Conservation (phyloP, 2,797 vertebrate species). For the Taeniopygia guttata region DNA sequence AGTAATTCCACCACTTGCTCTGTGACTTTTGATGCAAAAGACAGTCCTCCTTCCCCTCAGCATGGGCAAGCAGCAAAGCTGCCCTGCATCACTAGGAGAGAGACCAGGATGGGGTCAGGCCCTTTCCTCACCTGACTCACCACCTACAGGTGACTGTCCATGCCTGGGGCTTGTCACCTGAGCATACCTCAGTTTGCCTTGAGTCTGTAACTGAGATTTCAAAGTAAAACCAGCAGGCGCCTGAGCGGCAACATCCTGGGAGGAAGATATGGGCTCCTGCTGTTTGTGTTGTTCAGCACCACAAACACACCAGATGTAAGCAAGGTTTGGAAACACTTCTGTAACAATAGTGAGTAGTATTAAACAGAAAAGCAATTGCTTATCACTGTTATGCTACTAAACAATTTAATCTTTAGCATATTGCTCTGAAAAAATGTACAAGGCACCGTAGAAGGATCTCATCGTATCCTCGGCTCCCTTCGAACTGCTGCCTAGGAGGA, state of each 20-base stretch:
- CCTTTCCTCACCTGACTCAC: neutral
- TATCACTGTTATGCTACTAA: neutral
- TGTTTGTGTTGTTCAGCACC: neutral
- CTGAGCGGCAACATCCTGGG: neutral
- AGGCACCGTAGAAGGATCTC: neutral
- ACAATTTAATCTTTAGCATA: neutral
- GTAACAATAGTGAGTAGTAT: neutral
- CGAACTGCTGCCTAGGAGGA: neutral
- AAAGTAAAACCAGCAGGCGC: neutral
- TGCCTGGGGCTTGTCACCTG: neutral
- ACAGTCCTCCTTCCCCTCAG: neutral
- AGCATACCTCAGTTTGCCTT: neutral
- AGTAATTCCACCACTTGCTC: neutral
- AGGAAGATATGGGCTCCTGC: neutral
- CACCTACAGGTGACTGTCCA: neutral
- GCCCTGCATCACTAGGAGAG: neutral
- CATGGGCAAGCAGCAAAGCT: neutral
- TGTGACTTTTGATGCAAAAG: neutral
- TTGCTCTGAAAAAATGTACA: neutral
- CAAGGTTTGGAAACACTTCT: neutral
- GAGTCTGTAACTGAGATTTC: neutral
- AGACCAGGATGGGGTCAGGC: neutral
- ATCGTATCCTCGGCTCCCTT: accelerated
- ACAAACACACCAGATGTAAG: neutral
- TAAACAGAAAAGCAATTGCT: neutral